Percentiles rank a stretch among this genome's conserved stretches.
Conservation (phyloP, 2,113 vertebrate species). For the Illadopsis cleaveri region DNA sequence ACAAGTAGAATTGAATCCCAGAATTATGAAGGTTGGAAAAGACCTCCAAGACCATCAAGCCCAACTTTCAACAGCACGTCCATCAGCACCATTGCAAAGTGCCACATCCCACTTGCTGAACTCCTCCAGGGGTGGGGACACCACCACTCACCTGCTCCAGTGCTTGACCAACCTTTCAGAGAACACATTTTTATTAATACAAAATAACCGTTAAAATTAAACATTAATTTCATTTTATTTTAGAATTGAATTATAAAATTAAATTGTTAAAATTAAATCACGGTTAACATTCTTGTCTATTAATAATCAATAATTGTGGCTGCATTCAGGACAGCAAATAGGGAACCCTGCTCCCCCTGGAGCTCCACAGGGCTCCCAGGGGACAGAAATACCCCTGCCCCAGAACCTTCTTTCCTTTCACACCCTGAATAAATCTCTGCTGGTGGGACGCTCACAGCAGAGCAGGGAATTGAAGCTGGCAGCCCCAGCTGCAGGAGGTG, state of each 20-base stretch:
- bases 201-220: not conserved
- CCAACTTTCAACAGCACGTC: not conserved
- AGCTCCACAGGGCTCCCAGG: not conserved
- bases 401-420: not conserved
- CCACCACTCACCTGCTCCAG: not conserved
- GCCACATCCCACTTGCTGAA: not conserved
- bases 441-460: fast-evolving
- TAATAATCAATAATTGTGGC: not conserved
- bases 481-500: not conserved
- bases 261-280: not conserved
- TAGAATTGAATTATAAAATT: not conserved
- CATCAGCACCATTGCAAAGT: not conserved
- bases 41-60: not conserved
- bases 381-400: not conserved
- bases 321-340: fast-evolving
- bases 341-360: fast-evolving
- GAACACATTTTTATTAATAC: not conserved
- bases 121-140: not conserved
- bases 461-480: not conserved
- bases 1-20: not conserved
- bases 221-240: not conserved
- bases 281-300: too few relatives aligned
- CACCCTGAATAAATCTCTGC: not conserved
- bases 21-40: not conserved
- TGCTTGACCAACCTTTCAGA: not conserved